Percentiles rank a stretch among this genome's conserved stretches.
phyloP scores from a whole-genome alignment of 2,888 invertebrate species.

The Caenorhabditis macrosperma region DNA sequence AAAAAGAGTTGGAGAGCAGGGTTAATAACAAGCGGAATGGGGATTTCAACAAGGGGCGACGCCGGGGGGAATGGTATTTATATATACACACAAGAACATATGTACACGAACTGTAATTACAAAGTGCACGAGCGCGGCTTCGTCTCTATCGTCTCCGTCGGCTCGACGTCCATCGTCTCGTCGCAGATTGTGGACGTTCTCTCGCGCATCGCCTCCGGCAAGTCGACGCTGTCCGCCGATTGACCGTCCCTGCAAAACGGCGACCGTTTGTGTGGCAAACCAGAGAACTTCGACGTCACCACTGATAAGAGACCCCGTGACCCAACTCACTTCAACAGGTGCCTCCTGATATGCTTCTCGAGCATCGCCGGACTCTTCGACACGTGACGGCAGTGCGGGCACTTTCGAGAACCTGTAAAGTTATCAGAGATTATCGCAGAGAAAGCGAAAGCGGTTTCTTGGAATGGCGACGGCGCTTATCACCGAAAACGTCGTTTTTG shows the following conservation, averaged over 20 bases:
- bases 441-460: slow-evolving; percentile 21
- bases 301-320: slow-evolving; percentile 50
- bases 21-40: slow-evolving; percentile 35
- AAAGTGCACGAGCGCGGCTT: slow-evolving; percentile 62
- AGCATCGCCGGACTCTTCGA: slow-evolving; percentile 80
- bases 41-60: slow-evolving; percentile 36
- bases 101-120: slow-evolving; percentile 33
- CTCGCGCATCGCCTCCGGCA: slow-evolving; percentile 39
- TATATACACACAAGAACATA: slow-evolving; percentile 34
- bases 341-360: slow-evolving; percentile 78
- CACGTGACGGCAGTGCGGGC: slow-evolving; percentile 79
- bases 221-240: slow-evolving; percentile 19
- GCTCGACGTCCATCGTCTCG: slow-evolving; percentile 50
- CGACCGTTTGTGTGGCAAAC: neutral
- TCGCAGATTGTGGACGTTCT: slow-evolving; percentile 56
- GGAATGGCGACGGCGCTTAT: slow-evolving; percentile 21
- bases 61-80: too few species aligned
- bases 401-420: slow-evolving; percentile 77
- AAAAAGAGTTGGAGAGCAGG: neutral
- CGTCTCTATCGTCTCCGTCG: slow-evolving; percentile 43
- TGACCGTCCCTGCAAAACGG: slow-evolving; percentile 30
- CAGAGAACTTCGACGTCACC: slow-evolving; percentile 2
- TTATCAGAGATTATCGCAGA: slow-evolving; percentile 28
- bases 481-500: slow-evolving; percentile 29
- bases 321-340: slow-evolving; percentile 62